A percentile compares a stretch with the other conserved stretches of the same genome.
Conservation (phyloP, 2,888 invertebrate species). For the Melangyna quadrimaculata region DNA sequence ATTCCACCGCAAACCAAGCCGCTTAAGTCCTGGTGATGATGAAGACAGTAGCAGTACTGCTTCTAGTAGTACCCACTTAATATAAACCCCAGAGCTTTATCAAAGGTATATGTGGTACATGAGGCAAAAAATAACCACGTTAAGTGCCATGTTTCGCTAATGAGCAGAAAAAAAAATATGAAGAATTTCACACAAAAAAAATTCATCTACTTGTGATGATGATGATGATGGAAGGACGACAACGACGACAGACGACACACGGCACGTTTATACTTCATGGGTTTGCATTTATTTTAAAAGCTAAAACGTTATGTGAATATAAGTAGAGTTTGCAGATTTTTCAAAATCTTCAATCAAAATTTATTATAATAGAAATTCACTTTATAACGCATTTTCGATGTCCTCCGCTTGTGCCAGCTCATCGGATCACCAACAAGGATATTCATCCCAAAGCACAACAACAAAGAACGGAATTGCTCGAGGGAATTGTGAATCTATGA, state of each 20-base stretch:
- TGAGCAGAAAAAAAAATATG: constrained; percentile 65
- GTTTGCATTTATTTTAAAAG: constrained; percentile 51
- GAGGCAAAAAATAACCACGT: constrained; percentile 34
- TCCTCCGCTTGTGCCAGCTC: background rate
- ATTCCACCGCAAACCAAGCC: constrained; percentile 38
- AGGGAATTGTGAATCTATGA: constrained; percentile 16
- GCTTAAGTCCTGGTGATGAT: constrained; percentile 43
- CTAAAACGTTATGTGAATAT: constrained; percentile 18
- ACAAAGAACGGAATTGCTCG: constrained; percentile 44
- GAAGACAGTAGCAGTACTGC: constrained; percentile 65
- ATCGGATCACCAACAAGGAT: constrained; percentile 2
- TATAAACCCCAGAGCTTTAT: constrained; percentile 63
- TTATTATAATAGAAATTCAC: constrained; percentile 31
- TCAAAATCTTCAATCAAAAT: constrained; percentile 12
- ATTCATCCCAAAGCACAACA: background rate
- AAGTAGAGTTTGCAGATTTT: background rate
- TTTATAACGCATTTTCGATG: constrained; percentile 32
- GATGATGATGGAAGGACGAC: constrained; percentile 28
- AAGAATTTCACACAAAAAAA: constrained; percentile 7
- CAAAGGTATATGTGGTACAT: constrained; percentile 59
- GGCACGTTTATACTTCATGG: constrained; percentile 58
- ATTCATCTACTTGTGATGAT: constrained; percentile 48
- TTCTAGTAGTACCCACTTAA: constrained; percentile 66
- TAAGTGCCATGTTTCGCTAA: constrained; percentile 70
- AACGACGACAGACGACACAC: constrained; percentile 29